A percentile compares a stretch with the other conserved stretches of the same genome.
Evolutionary conservation across 2,113 vertebrate genomes (phyloP).

Genomic region (Vimba vimba): DNA sequence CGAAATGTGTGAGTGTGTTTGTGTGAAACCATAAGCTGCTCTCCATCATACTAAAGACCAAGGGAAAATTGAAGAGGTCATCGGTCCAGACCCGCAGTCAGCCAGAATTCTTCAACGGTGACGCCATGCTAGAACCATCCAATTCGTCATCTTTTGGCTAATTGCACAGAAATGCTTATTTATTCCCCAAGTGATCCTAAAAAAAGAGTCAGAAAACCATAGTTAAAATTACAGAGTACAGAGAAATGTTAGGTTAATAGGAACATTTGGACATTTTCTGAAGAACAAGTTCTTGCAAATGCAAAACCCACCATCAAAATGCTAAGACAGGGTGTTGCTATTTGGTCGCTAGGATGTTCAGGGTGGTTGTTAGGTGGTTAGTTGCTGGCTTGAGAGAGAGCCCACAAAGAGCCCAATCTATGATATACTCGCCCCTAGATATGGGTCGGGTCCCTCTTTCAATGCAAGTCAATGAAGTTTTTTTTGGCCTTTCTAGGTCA

Average conservation of each 20-base stretch:
- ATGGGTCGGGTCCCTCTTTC: conserved; percentile 11
- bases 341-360: neutral
- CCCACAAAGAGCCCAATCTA: neutral
- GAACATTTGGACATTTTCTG: neutral
- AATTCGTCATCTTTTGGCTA: conserved; percentile 6
- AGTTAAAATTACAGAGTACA: neutral
- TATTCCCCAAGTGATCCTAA: conserved; percentile 8
- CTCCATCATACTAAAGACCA: conserved; percentile 42
- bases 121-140: neutral
- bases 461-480: neutral
- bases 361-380: neutral
- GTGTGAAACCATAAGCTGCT: conserved; percentile 36
- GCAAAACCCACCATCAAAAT: neutral
- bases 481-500: neutral
- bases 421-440: neutral
- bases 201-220: neutral
- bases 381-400: neutral
- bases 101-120: conserved; percentile 12
- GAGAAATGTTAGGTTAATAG: neutral
- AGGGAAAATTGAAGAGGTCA: conserved; percentile 33
- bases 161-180: neutral
- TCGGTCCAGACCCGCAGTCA: conserved; percentile 17
- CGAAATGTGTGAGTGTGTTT: conserved; percentile 6
- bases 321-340: neutral
- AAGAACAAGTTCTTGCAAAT: neutral